phyloP scores from a whole-genome alignment of 1,140 invertebrate species.

The Lucilia cuprina region DNA sequence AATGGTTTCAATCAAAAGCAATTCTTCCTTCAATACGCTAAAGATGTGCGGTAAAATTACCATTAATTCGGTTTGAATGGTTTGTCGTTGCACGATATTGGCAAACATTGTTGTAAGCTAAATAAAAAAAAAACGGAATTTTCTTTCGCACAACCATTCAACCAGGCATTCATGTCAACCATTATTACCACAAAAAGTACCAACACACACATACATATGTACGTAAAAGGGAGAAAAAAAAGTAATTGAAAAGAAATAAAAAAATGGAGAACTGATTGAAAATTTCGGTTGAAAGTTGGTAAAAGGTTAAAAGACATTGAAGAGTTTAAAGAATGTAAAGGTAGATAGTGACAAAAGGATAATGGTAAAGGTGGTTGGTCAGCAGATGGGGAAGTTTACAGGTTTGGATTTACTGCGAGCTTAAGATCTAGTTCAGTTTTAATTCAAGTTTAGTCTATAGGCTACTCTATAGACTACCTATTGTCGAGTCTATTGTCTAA shows the following conservation, averaged over 20 bases:
- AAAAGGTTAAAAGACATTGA: not conserved
- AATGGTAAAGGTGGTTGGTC: not conserved
- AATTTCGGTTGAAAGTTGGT: not conserved
- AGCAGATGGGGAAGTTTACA: not conserved
- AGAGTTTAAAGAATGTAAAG: not conserved
- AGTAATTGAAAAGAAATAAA: not conserved
- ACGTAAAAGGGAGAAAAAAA: not conserved
- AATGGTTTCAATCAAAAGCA: conserved; percentile 51
- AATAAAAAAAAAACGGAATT: conserved; percentile 4
- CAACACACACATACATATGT: not conserved
- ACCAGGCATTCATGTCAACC: not conserved
- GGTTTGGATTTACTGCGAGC: not conserved
- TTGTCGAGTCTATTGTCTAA: no score
- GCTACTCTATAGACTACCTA: no score
- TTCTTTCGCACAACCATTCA: not conserved
- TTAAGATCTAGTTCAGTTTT: no score
- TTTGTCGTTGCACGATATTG: conserved; percentile 46
- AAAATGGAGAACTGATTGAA: not conserved
- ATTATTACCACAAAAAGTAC: not conserved
- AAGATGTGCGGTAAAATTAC: conserved; percentile 53
- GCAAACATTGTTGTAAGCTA: conserved; percentile 53
- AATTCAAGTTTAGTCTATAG: no score
- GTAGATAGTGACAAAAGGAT: not conserved
- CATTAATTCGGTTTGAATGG: conserved; percentile 49
- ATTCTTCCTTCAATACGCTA: conserved; percentile 46